These are phyloP conservation scores for Allenopithecus nigroviridis DNA, from an alignment of 2,797 vertebrate species.

Conservation along the genomic window DNA sequence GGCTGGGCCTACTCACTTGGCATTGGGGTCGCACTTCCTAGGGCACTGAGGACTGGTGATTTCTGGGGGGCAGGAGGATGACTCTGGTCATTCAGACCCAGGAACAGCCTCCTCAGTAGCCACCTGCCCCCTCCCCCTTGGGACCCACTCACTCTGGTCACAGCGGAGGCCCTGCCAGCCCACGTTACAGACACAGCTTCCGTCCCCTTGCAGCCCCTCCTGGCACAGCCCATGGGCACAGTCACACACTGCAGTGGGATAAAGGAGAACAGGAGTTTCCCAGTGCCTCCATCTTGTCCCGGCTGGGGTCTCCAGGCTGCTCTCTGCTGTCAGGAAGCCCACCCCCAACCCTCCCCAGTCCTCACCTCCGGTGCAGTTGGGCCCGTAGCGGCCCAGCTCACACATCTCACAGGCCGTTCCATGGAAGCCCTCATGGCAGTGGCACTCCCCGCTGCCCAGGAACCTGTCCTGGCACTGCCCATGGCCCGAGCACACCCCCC, in stretches of 20 bases:
- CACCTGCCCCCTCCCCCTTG: not conserved
- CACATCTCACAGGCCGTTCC: conserved; percentile 96
- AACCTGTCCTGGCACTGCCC: conserved; percentile 92
- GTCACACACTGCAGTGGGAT: conserved; percentile 87
- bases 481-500: conserved; percentile 91
- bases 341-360: not conserved
- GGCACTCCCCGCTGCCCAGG: conserved; percentile 91
- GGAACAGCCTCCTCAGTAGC: not conserved
- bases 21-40: conserved; percentile 63
- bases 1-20: conserved; percentile 72
- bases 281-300: not conserved
- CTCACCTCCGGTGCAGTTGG: conserved; percentile 90
- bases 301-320: not conserved
- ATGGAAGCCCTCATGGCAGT: conserved; percentile 94
- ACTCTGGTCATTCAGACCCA: not conserved
- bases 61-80: conserved; percentile 17
- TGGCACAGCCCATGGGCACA: conserved; percentile 92
- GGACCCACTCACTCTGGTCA: conserved; percentile 85
- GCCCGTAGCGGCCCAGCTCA: conserved; percentile 92
- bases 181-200: conserved; percentile 91
- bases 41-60: conserved; percentile 27
- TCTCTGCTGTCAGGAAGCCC: not conserved
- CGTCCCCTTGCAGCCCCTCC: conserved; percentile 90
- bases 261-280: not conserved
- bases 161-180: conserved; percentile 93